These are phyloP conservation scores for Dasyurus viverrinus DNA, from an alignment of 2,113 vertebrate species.

Conservation along the genomic window DNA sequence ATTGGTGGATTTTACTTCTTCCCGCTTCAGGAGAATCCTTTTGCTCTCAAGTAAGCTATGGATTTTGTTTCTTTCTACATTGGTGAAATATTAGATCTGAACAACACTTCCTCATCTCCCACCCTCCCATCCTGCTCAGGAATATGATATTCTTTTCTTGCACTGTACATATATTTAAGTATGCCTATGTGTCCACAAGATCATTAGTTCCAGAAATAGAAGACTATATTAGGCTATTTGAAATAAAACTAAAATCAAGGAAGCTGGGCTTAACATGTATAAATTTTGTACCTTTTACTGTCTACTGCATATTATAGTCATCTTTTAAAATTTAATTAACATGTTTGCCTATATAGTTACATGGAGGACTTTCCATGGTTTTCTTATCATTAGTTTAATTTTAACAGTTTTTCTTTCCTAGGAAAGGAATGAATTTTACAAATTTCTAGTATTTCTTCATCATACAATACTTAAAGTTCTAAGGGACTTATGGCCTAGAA, in stretches of 20 bases:
- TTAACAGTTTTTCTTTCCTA: background rate
- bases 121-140: background rate
- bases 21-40: constrained; percentile 4
- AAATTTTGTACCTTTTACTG: background rate
- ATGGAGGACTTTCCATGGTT: background rate
- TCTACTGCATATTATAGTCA: background rate
- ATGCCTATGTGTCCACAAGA: background rate
- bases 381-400: background rate
- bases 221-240: background rate
- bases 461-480: background rate
- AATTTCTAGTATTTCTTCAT: background rate
- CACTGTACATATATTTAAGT: background rate
- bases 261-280: background rate
- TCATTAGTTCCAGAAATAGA: background rate
- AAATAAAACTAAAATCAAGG: background rate
- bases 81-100: background rate
- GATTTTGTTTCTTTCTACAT: background rate
- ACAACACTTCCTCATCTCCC: background rate
- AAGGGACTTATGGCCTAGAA: background rate
- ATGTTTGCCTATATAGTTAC: background rate
- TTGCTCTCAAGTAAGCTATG: accelerated
- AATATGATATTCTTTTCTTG: background rate
- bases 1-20: background rate
- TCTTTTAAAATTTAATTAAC: background rate
- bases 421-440: background rate